Evolutionary conservation across 1,140 invertebrate species (phyloP), one percentile per base, ranked within the genome.

Genomic region (Drosophila serrata): DNA sequence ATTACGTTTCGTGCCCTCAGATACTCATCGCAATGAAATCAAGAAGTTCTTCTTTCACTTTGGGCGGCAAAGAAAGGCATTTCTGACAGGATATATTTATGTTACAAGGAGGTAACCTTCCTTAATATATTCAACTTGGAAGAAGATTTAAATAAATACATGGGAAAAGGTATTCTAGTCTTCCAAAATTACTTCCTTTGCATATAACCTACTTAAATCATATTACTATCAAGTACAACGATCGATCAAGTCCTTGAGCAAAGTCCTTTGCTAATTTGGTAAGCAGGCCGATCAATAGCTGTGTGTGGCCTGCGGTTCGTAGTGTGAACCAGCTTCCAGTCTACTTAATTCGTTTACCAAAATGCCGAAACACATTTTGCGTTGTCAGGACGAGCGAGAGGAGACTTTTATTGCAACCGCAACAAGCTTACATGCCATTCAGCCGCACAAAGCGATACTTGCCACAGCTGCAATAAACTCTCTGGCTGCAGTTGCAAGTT

Each of bases 351-450:
- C 57, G 61, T 57, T 67, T 61, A 57, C 31, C 35, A 31, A 68
- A 68, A 64, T 56, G 35, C 33, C 74, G 31, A n/a, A 51, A 57
- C 48, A 69, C 64, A 76, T 63, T 60, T 68, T 49, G 49, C 48
- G 48, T 46, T 37, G 58, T 46, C 29, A 46, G 59, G 63, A 29
- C 42, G 31, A 53, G 49, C 40, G n/a, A 63, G 22, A 17, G 27
- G 33, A 68, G 75, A 85, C 79, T 78, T 86, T 77, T 81, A 74
- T 78, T 78, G 51, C 73, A 75, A 67, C 81, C 81, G 43, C 73
- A 79, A 65, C 80, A 73, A 86, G 82, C 76, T 74, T 48, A 81
- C 79, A 86, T 86, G 58, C 64, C 79, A 81, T 79, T 70, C 74
- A 57, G 60, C 67, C 62, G 35, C 56, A 64, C 53, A 61, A 53